Conservation (phyloP, 2,888 invertebrate genomes). For the Muscina levida region DNA sequence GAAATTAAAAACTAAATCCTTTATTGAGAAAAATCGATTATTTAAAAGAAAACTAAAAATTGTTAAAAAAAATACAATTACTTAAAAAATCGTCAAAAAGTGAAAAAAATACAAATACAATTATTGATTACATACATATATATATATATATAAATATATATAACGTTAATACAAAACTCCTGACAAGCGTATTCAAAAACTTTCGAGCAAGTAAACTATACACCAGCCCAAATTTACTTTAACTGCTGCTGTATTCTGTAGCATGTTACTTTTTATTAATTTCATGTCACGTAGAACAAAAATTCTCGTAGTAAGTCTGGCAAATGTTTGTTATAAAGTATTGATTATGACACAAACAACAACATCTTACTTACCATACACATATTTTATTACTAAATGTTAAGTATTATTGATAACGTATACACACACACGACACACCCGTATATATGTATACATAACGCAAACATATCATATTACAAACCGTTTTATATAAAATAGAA, state of each 20-base stretch:
- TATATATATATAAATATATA: too few relatives aligned
- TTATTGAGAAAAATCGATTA: too few relatives aligned
- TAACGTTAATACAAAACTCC: too few relatives aligned
- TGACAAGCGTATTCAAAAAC: not conserved
- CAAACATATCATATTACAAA: slow-evolving; percentile 34
- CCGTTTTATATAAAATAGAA: slow-evolving; percentile 35
- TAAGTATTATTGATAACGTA: slow-evolving; percentile 24
- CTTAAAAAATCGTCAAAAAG: not conserved
- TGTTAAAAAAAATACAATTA: too few relatives aligned
- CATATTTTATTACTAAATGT: slow-evolving; percentile 22
- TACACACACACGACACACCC: too few relatives aligned
- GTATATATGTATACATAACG: too few relatives aligned
- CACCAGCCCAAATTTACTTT: not conserved
- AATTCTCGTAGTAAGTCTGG: slow-evolving; percentile 32
- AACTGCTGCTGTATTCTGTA: slow-evolving; percentile 1
- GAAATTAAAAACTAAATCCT: too few relatives aligned
- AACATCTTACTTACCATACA: slow-evolving; percentile 36
- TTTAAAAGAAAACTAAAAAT: too few relatives aligned
- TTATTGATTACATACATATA: too few relatives aligned
- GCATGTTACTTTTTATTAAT: not conserved
- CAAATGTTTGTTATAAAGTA: slow-evolving; percentile 55
- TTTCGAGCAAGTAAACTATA: not conserved
- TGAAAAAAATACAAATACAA: too few relatives aligned
- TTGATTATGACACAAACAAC: slow-evolving; percentile 28
- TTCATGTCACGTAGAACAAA: not conserved